Evolutionary conservation across 1,140 invertebrate genomes (phyloP), one percentile per base, ranked within the genome.

Genomic region (Eufriesea mexicana): DNA sequence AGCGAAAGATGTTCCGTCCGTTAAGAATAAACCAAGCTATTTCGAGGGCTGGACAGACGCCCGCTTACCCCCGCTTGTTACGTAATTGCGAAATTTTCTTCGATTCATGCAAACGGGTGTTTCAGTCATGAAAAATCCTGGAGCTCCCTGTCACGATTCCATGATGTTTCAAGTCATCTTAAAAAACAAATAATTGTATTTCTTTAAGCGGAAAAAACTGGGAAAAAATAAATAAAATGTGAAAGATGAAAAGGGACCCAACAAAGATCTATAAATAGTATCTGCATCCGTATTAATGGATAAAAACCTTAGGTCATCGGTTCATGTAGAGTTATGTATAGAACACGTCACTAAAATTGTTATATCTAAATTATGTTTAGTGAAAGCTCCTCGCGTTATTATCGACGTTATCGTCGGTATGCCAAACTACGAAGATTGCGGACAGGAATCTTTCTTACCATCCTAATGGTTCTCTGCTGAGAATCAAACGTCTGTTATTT

Each of bases 21-120:
- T 91, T 90, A 94, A 94, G 92, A 94, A 94, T 94, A 94, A 93
- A 92, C 91, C 83, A 83, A 85, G 90, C 91, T 94, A 94, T 94
- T 94, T 94, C 84, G 84, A 89, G 91, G 87, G 81, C 93, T 94
- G 92, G 93, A 94, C 91, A 91, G 91, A 90, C 90, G 94, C 93
- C 92, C 93, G 90, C 90, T 90, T 91, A 80, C 89, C 90, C 90
- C 86, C 84, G 84, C 80, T 51, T 78, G 90, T 93, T 94, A 93
- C 90, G 87, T 92, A 93, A 93, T 93, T 90, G 84, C 83, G 82
- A 89, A 85, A 92, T 91, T 92, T 93, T 89, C 89, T 89, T 86
- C 90, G 84, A 89, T 91, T 86, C 87, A 89, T 87, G 85, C 61
- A 16, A 75, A n/a, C 54, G 59, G 12, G 9, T 72, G 23, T 1